A percentile compares a stretch with the other conserved stretches of the same genome.
These are phyloP conservation scores for Podarcis lilfordi DNA, from an alignment of 2,797 vertebrate species.

Conservation along the genomic window DNA sequence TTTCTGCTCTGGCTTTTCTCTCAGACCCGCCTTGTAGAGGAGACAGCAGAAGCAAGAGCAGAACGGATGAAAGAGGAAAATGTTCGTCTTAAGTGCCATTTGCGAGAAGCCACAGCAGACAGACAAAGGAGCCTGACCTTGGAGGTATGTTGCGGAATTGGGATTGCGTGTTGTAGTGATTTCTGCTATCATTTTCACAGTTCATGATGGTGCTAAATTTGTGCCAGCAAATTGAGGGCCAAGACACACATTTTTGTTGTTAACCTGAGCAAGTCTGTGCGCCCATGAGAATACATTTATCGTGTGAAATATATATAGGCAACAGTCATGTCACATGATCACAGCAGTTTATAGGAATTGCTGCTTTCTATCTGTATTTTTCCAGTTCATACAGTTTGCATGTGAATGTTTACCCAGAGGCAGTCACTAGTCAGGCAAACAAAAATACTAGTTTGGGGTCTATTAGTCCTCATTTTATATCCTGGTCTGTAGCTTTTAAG, in stretches of 20 bases:
- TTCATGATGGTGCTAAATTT: too few relatives aligned
- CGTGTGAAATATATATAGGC: not conserved
- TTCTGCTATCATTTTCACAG: not conserved
- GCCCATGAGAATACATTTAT: not conserved
- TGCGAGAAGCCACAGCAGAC: constrained; percentile 52
- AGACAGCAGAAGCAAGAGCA: constrained; percentile 73
- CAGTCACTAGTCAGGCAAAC: not conserved
- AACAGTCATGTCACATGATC: not conserved
- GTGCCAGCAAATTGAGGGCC: not conserved
- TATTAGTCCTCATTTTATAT: not conserved
- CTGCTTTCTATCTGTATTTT: not conserved
- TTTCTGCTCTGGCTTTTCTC: constrained; percentile 47
- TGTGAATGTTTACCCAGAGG: not conserved
- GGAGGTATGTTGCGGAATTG: constrained; percentile 66
- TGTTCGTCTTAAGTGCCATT: constrained; percentile 68
- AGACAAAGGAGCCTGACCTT: constrained; percentile 15
- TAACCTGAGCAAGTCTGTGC: not conserved
- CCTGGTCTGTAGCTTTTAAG: not conserved
- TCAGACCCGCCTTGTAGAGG: constrained; percentile 71
- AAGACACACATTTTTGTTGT: not conserved
- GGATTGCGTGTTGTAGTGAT: not conserved
- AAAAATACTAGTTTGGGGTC: not conserved
- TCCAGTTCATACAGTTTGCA: not conserved
- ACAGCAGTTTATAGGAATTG: not conserved
- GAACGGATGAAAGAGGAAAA: constrained; percentile 83